A percentile compares a stretch with the other conserved stretches of the same genome.
Conservation (phyloP, 2,797 vertebrate species). For the Mormyrus hasselquistii region DNA sequence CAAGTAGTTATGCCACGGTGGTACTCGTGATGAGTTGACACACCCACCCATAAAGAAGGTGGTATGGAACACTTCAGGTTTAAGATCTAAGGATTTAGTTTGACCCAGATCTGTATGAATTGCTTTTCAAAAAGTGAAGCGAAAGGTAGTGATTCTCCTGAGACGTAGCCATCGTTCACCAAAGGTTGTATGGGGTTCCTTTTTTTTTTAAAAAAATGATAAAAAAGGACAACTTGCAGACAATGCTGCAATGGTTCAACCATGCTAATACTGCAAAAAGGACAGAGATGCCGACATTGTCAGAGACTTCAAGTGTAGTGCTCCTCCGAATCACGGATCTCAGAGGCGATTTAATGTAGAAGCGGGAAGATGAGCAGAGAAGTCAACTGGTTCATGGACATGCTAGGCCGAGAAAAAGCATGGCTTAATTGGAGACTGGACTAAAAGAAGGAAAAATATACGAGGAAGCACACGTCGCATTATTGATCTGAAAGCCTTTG, state of each 20-base stretch:
- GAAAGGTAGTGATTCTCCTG: conserved; percentile 23
- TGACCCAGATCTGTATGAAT: conserved; percentile 27
- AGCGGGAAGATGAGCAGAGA: conserved; percentile 36
- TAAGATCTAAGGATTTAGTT: conserved; percentile 29
- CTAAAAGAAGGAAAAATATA: conserved; percentile 44
- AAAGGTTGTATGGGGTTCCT: conserved; percentile 53
- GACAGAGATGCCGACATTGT: conserved; percentile 11
- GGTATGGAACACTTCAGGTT: conserved; percentile 24
- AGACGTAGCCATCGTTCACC: conserved; percentile 53
- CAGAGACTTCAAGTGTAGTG: conserved; percentile 18
- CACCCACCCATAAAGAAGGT: conserved; percentile 38
- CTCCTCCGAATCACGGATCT: conserved; percentile 21
- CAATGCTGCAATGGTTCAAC: background rate
- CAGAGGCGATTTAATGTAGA: conserved; percentile 36
- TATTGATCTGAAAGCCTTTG: conserved; percentile 64
- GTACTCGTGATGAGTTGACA: conserved; percentile 37
- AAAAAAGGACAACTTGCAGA: conserved; percentile 21
- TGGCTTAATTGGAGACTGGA: conserved; percentile 40
- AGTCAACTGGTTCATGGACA: conserved; percentile 30
- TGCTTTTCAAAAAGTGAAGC: conserved; percentile 58
- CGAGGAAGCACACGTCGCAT: conserved; percentile 58
- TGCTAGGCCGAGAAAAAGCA: conserved; percentile 35
- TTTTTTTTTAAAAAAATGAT: conserved; percentile 32
- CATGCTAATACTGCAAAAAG: background rate
- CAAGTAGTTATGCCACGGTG: conserved; percentile 17